Conservation (phyloP, 2,797 vertebrate genomes). For the Falco naumanni region DNA sequence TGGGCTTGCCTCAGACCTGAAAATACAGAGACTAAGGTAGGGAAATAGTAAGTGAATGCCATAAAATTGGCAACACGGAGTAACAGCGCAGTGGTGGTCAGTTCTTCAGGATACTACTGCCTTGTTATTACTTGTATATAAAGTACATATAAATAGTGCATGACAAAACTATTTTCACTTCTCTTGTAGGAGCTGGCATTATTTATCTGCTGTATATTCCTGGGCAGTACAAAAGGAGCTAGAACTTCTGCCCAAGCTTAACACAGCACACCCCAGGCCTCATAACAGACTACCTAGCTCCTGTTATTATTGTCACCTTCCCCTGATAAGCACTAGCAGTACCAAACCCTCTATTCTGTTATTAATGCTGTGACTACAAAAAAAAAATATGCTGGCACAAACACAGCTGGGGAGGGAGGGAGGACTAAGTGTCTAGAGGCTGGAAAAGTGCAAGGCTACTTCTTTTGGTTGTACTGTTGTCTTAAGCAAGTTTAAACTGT, state of each 20-base stretch:
- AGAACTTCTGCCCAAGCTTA: neutral
- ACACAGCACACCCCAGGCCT: neutral
- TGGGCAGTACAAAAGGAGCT: neutral
- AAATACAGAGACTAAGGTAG: neutral
- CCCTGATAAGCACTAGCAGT: neutral
- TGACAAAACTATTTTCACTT: neutral
- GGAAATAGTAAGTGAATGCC: neutral
- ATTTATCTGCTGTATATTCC: neutral
- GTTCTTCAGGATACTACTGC: neutral
- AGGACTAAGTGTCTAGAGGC: neutral
- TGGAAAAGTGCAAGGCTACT: neutral
- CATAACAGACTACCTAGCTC: neutral
- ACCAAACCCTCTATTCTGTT: neutral
- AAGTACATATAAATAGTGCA: neutral
- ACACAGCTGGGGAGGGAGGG: neutral
- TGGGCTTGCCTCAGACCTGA: neutral
- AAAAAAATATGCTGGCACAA: neutral
- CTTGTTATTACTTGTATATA: neutral
- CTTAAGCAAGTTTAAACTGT: neutral
- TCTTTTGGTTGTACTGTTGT: neutral
- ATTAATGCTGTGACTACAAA: neutral
- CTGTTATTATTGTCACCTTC: neutral
- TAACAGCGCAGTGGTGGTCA: neutral
- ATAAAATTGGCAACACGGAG: neutral
- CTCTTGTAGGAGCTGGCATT: neutral